A percentile compares a stretch with the other conserved stretches of the same genome.
Evolutionary conservation across 2,797 vertebrate genomes (phyloP).

Genomic region (Centropyge bicolor): DNA sequence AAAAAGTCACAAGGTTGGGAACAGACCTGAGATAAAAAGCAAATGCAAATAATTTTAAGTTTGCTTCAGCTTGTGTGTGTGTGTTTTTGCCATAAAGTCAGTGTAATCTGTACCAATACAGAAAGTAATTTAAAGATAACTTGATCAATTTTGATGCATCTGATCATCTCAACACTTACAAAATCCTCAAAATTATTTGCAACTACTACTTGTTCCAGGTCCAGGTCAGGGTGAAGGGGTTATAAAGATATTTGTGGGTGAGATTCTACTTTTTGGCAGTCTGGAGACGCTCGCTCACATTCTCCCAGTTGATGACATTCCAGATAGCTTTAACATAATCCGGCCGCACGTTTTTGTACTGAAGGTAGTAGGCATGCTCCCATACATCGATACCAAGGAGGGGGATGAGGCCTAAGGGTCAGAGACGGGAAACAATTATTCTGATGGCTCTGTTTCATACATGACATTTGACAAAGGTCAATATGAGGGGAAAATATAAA

Average conservation of each 20-base stretch:
- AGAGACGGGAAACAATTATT: not conserved
- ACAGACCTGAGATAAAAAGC: slow-evolving; percentile 26
- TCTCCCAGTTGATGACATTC: slow-evolving; percentile 97
- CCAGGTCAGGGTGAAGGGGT: slow-evolving; percentile 10
- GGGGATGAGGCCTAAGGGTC: slow-evolving; percentile 90
- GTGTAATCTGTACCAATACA: not conserved
- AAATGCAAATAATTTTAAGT: slow-evolving; percentile 33
- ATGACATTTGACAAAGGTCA: not conserved
- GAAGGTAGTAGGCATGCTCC: slow-evolving; percentile 99
- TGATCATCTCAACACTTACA: slow-evolving; percentile 10
- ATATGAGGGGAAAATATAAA: not conserved
- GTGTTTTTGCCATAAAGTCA: not conserved
- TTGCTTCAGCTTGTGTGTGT: not conserved
- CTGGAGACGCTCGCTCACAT: slow-evolving; percentile 91
- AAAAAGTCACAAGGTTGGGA: slow-evolving; percentile 4
- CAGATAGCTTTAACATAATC: slow-evolving; percentile 99
- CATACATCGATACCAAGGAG: slow-evolving; percentile 98
- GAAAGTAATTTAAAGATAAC: slow-evolving; percentile 7
- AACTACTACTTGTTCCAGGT: slow-evolving; percentile 43
- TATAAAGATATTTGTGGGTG: not conserved
- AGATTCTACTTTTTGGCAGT: slow-evolving; percentile 87
- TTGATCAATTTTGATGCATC: slow-evolving; percentile 4
- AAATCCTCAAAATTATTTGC: slow-evolving; percentile 45
- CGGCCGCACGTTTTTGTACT: slow-evolving; percentile 98
- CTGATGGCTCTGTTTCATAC: not conserved